Base-by-base conservation (phyloP, 2,888 invertebrate genomes). In the Drosophila imparisetae region DNA sequence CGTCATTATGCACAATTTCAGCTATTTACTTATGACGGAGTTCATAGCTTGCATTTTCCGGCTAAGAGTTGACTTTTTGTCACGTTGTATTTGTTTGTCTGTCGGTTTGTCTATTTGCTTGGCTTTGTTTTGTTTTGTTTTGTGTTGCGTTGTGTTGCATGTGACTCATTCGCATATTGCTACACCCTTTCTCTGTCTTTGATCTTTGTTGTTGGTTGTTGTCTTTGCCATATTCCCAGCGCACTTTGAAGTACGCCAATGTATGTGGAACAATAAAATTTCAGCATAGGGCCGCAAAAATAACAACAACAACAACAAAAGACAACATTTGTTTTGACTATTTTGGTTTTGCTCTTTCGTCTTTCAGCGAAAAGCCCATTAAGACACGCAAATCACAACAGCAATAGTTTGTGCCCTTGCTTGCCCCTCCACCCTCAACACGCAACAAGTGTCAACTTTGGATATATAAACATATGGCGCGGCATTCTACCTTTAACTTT, bases 1-100 rank as follows among this genome's bases (percentile, higher is more conserved):
- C 83, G 73, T 85, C 66, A 90, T 86, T 89, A 86, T 88, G 83
- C 86, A 90, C 87, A 89, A 89, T 90, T 81, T 82, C 40, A 85
- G 70, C 49, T 85, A 85, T 90, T 89, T 84, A 89, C 88, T 80
- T 89, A 71, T 71, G 65, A 72, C 66, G 75, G 58, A 42, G 48
- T 45, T 63, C 65, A 62, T 42, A 15, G 49, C 27, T 58, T 67
- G 80, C 80, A 82, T 79, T 72, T 81, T 59, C 65, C 75, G 67
- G 57, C 60, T 53, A 62, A 45, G 21, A 34, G 61, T 65, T 71
- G 61, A 58, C 65, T 62, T 78, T 60, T 80, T 69, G 66, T 69
- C 71, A 75, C 75, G 71, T 70, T 67, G 50, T 62, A 52, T 73
- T 76, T 74, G 61, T 69, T 64, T 63, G 27, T 63, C 49, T 55